Conservation (phyloP, 2,797 vertebrate genomes). For the Spizella passerina region DNA sequence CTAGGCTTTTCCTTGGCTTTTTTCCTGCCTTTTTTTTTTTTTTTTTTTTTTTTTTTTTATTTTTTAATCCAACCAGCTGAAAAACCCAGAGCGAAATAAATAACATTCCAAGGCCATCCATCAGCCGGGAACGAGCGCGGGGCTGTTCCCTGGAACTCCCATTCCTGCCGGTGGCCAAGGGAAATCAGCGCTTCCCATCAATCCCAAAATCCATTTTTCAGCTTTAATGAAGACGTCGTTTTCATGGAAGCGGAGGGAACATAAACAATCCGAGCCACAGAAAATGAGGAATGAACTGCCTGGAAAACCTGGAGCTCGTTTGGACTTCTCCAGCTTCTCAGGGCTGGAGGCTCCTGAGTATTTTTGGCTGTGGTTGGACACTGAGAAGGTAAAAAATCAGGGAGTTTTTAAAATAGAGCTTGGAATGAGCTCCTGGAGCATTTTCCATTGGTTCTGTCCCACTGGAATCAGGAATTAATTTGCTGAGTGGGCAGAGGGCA, state of each 20-base stretch:
- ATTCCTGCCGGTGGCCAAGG: conserved; percentile 46
- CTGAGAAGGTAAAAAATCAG: conserved; percentile 30
- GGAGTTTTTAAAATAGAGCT: conserved; percentile 31
- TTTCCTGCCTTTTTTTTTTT: background rate
- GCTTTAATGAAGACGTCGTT: conserved; percentile 75
- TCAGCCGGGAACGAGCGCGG: background rate
- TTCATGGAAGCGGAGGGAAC: conserved; percentile 63
- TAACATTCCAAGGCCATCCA: background rate
- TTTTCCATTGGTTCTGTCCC: background rate
- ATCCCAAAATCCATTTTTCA: conserved; percentile 72
- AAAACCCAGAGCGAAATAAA: conserved; percentile 9
- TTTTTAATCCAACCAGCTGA: background rate
- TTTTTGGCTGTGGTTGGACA: conserved; percentile 44
- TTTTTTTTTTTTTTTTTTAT: background rate
- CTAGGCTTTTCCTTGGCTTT: background rate
- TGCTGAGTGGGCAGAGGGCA: background rate
- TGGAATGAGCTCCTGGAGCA: background rate
- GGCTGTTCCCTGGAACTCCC: conserved; percentile 50
- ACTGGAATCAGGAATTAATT: background rate
- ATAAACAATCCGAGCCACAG: conserved; percentile 67
- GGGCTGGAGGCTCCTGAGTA: conserved; percentile 4
- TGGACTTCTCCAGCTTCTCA: conserved; percentile 14
- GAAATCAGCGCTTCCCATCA: conserved; percentile 69
- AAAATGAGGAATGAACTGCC: conserved; percentile 68
- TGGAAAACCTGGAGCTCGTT: conserved; percentile 69